phyloP scores from a whole-genome alignment of 1,140 invertebrate species.

The Bombus pyrosoma region DNA sequence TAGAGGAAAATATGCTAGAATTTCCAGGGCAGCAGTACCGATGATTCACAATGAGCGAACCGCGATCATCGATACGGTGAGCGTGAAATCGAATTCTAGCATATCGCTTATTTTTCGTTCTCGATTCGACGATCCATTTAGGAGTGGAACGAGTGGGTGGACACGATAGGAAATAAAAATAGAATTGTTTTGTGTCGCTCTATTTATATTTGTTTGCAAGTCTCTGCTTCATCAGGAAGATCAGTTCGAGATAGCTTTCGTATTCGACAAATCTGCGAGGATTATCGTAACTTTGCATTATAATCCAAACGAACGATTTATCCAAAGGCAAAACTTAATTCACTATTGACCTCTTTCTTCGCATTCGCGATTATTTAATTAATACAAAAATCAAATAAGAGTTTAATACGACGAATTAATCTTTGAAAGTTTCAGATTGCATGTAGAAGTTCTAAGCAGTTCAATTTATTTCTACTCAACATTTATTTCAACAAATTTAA shows the following conservation, averaged over 20 bases:
- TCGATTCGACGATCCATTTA: constrained; percentile 31
- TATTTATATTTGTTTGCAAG: constrained; percentile 65
- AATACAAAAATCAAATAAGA: too few species aligned
- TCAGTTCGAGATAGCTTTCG: constrained; percentile 29
- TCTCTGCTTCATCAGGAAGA: constrained; percentile 28
- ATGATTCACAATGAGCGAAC: background rate
- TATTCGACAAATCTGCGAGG: background rate
- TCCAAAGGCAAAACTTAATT: background rate
- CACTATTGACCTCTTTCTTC: too few species aligned
- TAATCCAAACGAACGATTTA: background rate
- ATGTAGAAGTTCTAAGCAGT: background rate
- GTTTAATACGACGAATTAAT: too few species aligned
- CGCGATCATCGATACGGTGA: background rate
- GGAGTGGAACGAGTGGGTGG: constrained; percentile 39
- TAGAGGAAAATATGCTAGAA: background rate
- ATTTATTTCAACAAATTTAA: background rate
- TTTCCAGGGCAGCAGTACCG: background rate
- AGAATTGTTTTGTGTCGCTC: constrained; percentile 55
- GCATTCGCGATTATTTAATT: too few species aligned
- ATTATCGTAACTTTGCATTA: background rate
- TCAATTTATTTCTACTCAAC: background rate
- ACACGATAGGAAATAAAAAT: constrained; percentile 57
- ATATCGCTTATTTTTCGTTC: constrained; percentile 42
- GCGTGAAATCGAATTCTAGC: constrained; percentile 24
- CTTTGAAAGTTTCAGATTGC: background rate